A percentile compares a stretch with the other conserved stretches of the same genome.
phyloP scores from a whole-genome alignment of 2,888 invertebrate genomes.

The Euproctis similis region DNA sequence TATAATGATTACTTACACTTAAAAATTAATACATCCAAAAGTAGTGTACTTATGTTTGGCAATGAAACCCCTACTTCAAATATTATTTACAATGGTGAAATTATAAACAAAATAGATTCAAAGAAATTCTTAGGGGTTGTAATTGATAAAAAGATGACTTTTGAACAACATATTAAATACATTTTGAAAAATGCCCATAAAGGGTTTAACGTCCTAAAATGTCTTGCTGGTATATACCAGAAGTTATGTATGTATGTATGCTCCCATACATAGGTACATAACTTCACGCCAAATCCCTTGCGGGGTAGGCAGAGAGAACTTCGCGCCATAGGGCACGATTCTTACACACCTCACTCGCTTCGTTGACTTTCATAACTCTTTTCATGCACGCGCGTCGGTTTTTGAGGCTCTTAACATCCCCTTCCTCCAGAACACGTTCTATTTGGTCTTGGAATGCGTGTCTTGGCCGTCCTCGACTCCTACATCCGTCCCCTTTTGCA shows the following conservation, averaged over 20 bases:
- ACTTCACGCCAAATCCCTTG: too few relatives aligned
- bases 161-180: slow-evolving; percentile 6
- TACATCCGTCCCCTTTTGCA: too few relatives aligned
- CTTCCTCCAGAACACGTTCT: too few relatives aligned
- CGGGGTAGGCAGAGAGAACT: too few relatives aligned
- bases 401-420: too few relatives aligned
- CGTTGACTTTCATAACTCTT: too few relatives aligned
- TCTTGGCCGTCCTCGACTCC: too few relatives aligned
- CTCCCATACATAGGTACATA: too few relatives aligned
- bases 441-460: too few relatives aligned
- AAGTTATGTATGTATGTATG: slow-evolving; percentile 13
- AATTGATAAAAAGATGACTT: slow-evolving; percentile 2
- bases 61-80: background rate
- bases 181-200: slow-evolving; percentile 7
- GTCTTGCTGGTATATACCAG: slow-evolving; percentile 10
- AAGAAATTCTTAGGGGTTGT: slow-evolving; percentile 3
- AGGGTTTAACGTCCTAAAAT: slow-evolving; percentile 9
- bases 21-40: background rate
- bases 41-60: background rate
- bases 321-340: too few relatives aligned
- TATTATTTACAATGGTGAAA: slow-evolving; percentile 1
- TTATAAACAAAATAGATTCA: background rate
- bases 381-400: too few relatives aligned
- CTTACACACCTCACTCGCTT: too few relatives aligned
- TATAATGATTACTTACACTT: background rate